Evolutionary conservation across 1,140 invertebrate species (phyloP).

Genomic region (Drosophila asahinai): DNA sequence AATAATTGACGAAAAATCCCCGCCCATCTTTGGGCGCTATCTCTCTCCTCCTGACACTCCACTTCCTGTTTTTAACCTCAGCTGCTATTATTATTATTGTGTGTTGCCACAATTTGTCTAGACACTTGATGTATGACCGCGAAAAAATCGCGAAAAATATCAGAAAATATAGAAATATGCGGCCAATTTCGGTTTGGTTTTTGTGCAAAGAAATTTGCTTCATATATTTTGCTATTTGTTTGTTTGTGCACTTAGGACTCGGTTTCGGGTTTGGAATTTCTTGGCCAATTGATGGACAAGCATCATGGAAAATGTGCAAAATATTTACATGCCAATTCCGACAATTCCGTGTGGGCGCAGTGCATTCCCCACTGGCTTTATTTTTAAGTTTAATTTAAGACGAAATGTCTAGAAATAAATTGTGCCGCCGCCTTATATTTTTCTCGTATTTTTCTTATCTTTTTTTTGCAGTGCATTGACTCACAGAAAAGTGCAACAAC

Average conservation of each 20-base stretch:
- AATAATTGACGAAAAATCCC: not conserved
- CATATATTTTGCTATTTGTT: conserved; percentile 21
- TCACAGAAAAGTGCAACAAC: conserved; percentile 46
- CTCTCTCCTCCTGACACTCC: conserved; percentile 29
- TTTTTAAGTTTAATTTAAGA: conserved; percentile 68
- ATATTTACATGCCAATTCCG: conserved; percentile 19
- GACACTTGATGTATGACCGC: conserved; percentile 65
- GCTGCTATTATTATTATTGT: conserved; percentile 45
- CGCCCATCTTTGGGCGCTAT: conserved; percentile 26
- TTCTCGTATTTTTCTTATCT: not conserved
- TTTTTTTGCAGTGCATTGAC: conserved; percentile 67
- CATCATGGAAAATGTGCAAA: conserved; percentile 19
- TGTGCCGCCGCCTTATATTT: not conserved
- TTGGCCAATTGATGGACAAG: conserved; percentile 38
- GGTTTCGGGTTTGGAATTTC: conserved; percentile 12
- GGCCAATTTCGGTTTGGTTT: conserved; percentile 25
- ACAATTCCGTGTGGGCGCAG: conserved; percentile 24
- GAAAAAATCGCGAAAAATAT: conserved; percentile 14
- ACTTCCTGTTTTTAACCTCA: conserved; percentile 41
- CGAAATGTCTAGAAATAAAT: conserved; percentile 76
- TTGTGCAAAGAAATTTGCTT: conserved; percentile 7
- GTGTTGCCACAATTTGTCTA: conserved; percentile 56
- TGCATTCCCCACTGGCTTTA: conserved; percentile 49
- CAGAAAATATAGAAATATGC: not conserved
- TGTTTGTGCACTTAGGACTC: conserved; percentile 34